Percentiles rank a stretch among this genome's conserved stretches.
Evolutionary conservation across 2,888 invertebrate genomes (phyloP).

Genomic region (Hedya salicella): DNA sequence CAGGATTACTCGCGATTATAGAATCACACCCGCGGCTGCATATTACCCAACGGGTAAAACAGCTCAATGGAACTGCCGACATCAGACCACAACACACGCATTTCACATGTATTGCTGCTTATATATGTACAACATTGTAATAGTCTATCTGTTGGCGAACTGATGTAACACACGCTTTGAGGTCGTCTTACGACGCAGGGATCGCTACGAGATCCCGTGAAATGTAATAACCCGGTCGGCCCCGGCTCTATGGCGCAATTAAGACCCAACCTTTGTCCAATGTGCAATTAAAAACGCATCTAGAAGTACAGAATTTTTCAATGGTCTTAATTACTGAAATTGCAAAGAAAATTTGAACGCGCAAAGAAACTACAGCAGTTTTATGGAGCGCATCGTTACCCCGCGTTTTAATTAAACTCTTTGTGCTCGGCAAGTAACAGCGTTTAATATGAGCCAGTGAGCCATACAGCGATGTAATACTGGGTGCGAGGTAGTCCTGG

Average conservation of each 20-base stretch:
- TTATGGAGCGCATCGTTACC: constrained; percentile 37
- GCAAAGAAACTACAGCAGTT: constrained; percentile 33
- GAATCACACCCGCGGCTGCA: constrained; percentile 1
- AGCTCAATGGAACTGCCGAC: not conserved
- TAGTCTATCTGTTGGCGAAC: constrained; percentile 4
- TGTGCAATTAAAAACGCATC: constrained; percentile 36
- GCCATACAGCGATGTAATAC: constrained; percentile 29
- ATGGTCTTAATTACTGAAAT: constrained; percentile 33
- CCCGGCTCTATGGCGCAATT: constrained; percentile 9
- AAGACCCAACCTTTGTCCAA: constrained; percentile 31
- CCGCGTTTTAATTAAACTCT: constrained; percentile 40
- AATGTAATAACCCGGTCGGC: constrained; percentile 24
- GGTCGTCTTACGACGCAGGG: constrained; percentile 1
- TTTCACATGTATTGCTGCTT: not conserved
- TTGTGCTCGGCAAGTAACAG: constrained; percentile 33
- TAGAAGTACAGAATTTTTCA: constrained; percentile 29
- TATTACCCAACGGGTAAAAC: not conserved
- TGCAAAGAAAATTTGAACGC: constrained; percentile 27
- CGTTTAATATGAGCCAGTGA: constrained; percentile 26
- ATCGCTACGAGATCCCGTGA: constrained; percentile 9
- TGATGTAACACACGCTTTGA: constrained; percentile 16
- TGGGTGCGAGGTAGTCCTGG: constrained; percentile 4
- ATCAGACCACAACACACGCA: constrained; percentile 2
- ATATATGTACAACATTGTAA: constrained; percentile 9
- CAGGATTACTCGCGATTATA: constrained; percentile 26